Evolutionary conservation across 2,797 vertebrate genomes (phyloP).

Genomic region (Somateria mollissima): DNA sequence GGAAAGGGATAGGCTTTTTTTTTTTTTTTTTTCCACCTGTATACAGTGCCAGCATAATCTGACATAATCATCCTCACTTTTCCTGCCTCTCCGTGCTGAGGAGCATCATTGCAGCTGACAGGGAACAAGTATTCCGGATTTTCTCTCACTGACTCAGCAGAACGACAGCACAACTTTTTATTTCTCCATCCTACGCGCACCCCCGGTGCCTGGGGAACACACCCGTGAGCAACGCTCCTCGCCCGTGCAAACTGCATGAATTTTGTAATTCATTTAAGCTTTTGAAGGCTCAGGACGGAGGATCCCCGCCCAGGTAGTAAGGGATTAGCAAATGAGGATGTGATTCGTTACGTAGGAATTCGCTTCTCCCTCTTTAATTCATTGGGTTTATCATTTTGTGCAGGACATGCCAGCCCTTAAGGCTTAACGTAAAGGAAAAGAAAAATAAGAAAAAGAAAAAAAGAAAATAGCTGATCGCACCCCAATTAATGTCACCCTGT

Average conservation of each 20-base stretch:
- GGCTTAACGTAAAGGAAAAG: not conserved
- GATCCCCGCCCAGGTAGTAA: not conserved
- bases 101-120: no score
- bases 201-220: not conserved
- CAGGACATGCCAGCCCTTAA: not conserved
- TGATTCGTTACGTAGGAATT: not conserved
- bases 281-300: not conserved
- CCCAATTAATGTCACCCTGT: not conserved
- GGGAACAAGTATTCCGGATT: no score
- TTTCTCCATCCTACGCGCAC: not conserved
- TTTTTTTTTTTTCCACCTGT: no score
- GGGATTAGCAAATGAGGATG: slow-evolving; percentile 24
- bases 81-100: no score
- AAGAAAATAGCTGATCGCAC: not conserved
- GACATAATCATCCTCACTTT: no score
- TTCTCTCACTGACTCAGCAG: no score
- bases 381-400: not conserved
- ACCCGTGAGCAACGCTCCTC: not conserved
- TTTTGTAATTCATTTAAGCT: not conserved
- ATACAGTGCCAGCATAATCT: no score
- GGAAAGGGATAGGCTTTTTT: no score
- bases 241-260: not conserved
- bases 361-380: not conserved
- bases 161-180: not conserved
- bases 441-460: not conserved